A percentile compares a stretch with the other conserved stretches of the same genome.
These are phyloP conservation scores for Hemichromis elongatus DNA, from an alignment of 2,113 vertebrate species.

Conservation along the genomic window DNA sequence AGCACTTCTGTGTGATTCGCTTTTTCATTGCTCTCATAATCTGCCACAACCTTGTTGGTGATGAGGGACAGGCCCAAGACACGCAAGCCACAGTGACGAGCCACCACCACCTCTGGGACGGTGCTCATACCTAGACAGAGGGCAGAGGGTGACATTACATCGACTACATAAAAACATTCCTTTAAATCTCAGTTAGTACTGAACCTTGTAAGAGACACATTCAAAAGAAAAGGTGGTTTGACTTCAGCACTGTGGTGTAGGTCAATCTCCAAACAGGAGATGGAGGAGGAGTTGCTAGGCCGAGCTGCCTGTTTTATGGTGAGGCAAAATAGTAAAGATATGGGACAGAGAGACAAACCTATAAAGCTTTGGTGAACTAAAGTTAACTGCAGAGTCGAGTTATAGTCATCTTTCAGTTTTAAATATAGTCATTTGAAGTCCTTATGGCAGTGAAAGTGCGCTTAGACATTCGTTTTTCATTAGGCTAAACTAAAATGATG, in stretches of 20 bases:
- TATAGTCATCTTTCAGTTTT: background rate
- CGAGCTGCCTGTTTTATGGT: background rate
- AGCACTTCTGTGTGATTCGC: no score
- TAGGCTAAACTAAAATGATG: background rate
- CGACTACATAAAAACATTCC: background rate
- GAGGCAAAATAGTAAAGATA: background rate
- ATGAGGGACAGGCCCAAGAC: no score
- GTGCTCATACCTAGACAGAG: constrained; percentile 76
- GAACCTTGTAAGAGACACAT: background rate
- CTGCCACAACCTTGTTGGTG: no score
- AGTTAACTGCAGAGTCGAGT: background rate
- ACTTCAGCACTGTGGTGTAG: background rate
- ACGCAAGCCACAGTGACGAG: constrained; percentile 77
- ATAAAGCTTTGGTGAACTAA: background rate
- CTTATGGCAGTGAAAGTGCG: background rate
- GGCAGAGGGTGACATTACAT: background rate
- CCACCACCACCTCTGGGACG: constrained; percentile 75
- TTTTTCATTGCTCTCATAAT: no score
- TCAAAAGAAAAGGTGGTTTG: background rate
- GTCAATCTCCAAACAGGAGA: background rate
- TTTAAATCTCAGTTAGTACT: background rate
- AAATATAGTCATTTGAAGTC: background rate
- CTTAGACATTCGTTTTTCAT: background rate
- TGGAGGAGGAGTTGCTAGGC: background rate
- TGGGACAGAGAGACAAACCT: background rate